Conservation (phyloP, 2,113 vertebrate species). For the Plecturocebus donacophilus region DNA sequence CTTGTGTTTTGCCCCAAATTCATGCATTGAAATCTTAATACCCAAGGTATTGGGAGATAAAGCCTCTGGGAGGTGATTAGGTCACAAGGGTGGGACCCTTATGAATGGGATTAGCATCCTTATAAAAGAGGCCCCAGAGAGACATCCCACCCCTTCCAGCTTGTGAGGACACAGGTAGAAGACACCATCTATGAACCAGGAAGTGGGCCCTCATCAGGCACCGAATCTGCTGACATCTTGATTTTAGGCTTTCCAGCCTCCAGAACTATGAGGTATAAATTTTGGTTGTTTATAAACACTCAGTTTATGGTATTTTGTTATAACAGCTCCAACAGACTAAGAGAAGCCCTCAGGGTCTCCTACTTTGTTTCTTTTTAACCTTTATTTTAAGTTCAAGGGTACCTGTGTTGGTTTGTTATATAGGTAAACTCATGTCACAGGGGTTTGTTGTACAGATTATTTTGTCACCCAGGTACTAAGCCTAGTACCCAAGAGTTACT, state of each 20-base stretch:
- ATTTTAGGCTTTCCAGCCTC: not conserved
- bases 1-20: not conserved
- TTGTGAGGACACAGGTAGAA: not conserved
- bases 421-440: too few relatives aligned
- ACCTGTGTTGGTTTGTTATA: too few relatives aligned
- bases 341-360: not conserved
- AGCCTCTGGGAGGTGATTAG: not conserved
- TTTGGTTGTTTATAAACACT: not conserved
- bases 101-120: not conserved
- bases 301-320: not conserved
- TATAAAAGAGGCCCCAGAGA: not conserved
- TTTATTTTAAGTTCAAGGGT: too few relatives aligned
- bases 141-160: not conserved
- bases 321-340: not conserved
- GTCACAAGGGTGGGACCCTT: not conserved
- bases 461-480: too few relatives aligned
- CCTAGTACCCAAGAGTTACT: too few relatives aligned
- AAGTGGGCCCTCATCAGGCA: not conserved
- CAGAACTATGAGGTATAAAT: not conserved
- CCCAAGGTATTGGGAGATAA: not conserved
- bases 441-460: too few relatives aligned
- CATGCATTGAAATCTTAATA: not conserved
- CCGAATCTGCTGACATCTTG: not conserved
- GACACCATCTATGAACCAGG: not conserved
- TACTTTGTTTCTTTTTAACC: not conserved